Base-by-base conservation (phyloP, 2,888 invertebrate species). In the Lasioglossum calceatum region DNA sequence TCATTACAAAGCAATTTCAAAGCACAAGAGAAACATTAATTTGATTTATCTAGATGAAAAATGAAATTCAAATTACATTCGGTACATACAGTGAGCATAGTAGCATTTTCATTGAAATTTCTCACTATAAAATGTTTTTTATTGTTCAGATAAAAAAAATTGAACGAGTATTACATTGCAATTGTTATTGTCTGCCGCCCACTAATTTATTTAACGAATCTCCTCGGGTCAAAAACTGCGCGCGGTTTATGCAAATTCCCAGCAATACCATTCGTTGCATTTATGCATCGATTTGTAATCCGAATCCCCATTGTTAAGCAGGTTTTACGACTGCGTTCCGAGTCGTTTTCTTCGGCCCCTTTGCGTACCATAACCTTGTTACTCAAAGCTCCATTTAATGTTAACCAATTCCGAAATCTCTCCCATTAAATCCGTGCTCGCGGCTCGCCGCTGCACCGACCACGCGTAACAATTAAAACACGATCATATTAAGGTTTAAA, bases 371-470 rank as follows among this genome's bases (percentile, higher is more conserved):
- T 67, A 67, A 67, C 67, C 67, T 67, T 67, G 32, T 67, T 67
- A 67, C 67, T 36, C 67, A 67, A 67, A 67, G 36, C 36, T 67
- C 67, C 67, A 67, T 67, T 67, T 67, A 67, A 67, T 67, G 67
- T 32, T 67, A 67, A 67, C 67, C 32, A 67, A 36, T 67, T 32
- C 36, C 32, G 36, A 67, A 61, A 67, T 67, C 67, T 67, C 67
- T 67, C 67, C 67, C 67, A 67, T 67, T 67, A 67, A 67, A 19
- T 8, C 67, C 67, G 32, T 8, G 36, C 8, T 36, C 32, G 64
- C 64, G 32, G 67, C 3, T 36, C 32, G 36, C 67, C 67, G 67
- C 19, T 32, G 36, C 19, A 7, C 8, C 67, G 67, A 19, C 67
- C 67, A 67, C 67, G 36, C 67, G 36, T 36, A 32, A 32, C 67